Percentiles rank a stretch among this genome's conserved stretches.
Conservation (phyloP, 1,140 invertebrate genomes). For the Meloidogyne floridensis region DNA sequence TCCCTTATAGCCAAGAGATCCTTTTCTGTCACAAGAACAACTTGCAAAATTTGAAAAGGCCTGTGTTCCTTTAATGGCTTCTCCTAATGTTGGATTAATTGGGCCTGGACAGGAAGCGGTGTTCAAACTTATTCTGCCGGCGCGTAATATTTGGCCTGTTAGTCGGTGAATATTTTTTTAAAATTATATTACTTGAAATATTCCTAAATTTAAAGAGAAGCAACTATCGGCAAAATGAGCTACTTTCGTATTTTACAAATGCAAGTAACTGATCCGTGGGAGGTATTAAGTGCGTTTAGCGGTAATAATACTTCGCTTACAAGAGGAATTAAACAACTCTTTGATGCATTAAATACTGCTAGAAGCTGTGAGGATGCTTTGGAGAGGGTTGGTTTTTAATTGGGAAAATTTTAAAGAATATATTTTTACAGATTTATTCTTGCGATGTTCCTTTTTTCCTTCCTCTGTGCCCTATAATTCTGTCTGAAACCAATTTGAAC, state of each 20-base stretch:
- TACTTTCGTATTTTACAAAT: conserved; percentile 6
- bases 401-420: background rate
- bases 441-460: background rate
- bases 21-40: background rate
- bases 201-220: background rate
- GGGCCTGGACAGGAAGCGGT: background rate
- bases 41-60: background rate
- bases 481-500: background rate
- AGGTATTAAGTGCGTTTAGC: background rate
- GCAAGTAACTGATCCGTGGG: background rate
- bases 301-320: background rate
- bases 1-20: background rate
- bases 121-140: background rate
- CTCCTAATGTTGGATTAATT: conserved; percentile 5
- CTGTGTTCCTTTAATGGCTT: background rate
- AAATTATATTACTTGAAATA: background rate
- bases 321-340: background rate
- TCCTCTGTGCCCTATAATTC: background rate
- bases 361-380: background rate
- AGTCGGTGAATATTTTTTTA: background rate
- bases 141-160: background rate
- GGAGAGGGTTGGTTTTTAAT: background rate
- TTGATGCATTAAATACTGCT: conserved; percentile 3
- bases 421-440: background rate
- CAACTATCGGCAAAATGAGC: background rate